Percentiles rank a stretch among this genome's conserved stretches.
Evolutionary conservation across 2,113 vertebrate species (phyloP).

Genomic region (Seriola dumerili): DNA sequence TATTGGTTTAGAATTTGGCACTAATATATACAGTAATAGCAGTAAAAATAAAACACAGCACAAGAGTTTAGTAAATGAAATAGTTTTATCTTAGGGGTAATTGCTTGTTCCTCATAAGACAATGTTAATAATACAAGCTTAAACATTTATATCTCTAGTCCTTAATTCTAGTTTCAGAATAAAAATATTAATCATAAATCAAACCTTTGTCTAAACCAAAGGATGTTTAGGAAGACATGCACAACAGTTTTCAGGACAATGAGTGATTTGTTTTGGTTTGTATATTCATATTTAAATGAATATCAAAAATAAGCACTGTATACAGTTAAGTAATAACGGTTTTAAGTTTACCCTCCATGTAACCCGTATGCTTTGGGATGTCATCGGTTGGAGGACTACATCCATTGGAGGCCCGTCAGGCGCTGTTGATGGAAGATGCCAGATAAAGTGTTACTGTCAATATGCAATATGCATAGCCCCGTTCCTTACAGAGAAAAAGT

Average conservation of each 20-base stretch:
- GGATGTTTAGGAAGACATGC: not conserved
- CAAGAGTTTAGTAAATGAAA: not conserved
- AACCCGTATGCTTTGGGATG: slow-evolving; percentile 98
- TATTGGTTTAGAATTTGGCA: not conserved
- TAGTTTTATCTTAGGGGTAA: not conserved
- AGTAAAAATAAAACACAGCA: not conserved
- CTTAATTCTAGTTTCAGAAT: not conserved
- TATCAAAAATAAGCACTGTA: not conserved
- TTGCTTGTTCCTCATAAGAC: not conserved
- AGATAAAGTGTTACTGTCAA: slow-evolving; percentile 1
- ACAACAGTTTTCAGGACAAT: not conserved
- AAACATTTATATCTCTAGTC: not conserved
- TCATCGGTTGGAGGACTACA: slow-evolving; percentile 94
- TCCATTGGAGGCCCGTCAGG: slow-evolving; percentile 97
- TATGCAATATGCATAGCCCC: not conserved
- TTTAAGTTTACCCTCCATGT: slow-evolving; percentile 93
- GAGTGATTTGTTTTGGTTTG: not conserved
- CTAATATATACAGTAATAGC: not conserved
- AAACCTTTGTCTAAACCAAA: not conserved
- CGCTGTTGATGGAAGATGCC: slow-evolving; percentile 80
- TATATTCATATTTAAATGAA: not conserved
- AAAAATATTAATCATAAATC: too few relatives aligned
- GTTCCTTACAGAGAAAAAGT: not conserved
- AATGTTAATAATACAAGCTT: not conserved
- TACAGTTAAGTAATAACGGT: not conserved